Base-by-base conservation (phyloP, 2,113 vertebrate species). In the Aegypius monachus region DNA sequence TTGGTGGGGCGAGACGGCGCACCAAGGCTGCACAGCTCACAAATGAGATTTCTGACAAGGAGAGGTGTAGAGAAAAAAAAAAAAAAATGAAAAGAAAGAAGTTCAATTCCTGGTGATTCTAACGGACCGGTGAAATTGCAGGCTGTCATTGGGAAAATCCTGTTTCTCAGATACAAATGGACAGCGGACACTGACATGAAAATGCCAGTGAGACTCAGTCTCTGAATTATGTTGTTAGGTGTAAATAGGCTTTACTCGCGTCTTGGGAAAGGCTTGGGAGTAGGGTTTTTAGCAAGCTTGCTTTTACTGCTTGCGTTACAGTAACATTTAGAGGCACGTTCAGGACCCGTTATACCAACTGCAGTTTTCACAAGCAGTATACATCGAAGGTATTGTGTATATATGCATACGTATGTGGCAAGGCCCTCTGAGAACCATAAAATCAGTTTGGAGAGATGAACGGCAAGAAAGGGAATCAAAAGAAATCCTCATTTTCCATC, bases 31-130 rank as follows among this genome's bases (percentile, higher is more conserved):
- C 17, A 7, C 1, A 7, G 36, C 42, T 70, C 74, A 68, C 58
- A 95, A 91, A 91, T 79, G 65, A 75, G 73, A 85, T 72, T 95
- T 85, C 74, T 94, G 81, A 77, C 38, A 80, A 82, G 16, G 50
- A 36, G 42, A 81, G 31, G 34, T 61, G 23, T 71, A 74, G 47
- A 36, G 23, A 5, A 19, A 71, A 43, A 45, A 19, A 71, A 43
- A 45, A 20, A 58, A 12, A 13, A 48, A 9, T 1, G 1, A 25
- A 50, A 70, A 79, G 13, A 73, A 20, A 4, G 9, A 71, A 74
- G 82, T 84, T 78, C 53, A 90, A 3, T 94, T 90, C 55, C 31
- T 55, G 10, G 29, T 77, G 55, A 74, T 91, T 92, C 32, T 77
- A 78, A 82, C 53, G 81, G 43, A 81, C 40, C 6, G 8, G 36